Base-by-base conservation (phyloP, 2,888 invertebrate species). In the Polydesmus complanatus region DNA sequence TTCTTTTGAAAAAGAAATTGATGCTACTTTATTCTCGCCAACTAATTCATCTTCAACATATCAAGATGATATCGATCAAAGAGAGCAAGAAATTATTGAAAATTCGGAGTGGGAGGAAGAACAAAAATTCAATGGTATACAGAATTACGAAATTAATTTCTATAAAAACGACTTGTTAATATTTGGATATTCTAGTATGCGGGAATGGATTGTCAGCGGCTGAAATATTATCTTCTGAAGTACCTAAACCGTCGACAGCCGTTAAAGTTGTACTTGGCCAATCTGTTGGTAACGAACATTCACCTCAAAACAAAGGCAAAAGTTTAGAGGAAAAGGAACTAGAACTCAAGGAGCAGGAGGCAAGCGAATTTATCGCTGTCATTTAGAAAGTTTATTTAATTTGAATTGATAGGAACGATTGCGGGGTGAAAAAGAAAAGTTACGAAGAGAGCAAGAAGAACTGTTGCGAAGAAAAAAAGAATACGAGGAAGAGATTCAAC, bases 61-160 rank as follows among this genome's bases (percentile, higher is more conserved):
- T 70, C 88, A 89, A 72, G 88, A 86, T 69, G 86, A 87, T 67
- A 80, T 83, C 67, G 77, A 77, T 48, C 80, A 81, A 69, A 82
- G 81, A 66, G 83, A 83, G 68, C 74, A 80, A 52, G 83, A 83
- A 70, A 82, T 83, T 59, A 81, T 82, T 62, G 82, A 81, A 70
- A 77, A 79, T 64, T 74, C 82, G 25, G 82, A 83, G 47, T 59
- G 53, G 27, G 22, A 27, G 23, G 53, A 59, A n/a, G 37, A 54
- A 52, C 5, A 11, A 11, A 54, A n/a, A n/a, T n/a, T 54, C 26
- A 26, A 37, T 8, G 37, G 37, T 37, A 37, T n/a, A n/a, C n/a
- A n/a, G n/a, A n/a, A n/a, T n/a, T n/a, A n/a, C n/a, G n/a, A n/a
- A n/a, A n/a, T n/a, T n/a, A n/a, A n/a, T n/a, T n/a, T n/a, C n/a